Evolutionary conservation across 2,888 invertebrate species (phyloP).

Genomic region (Athalia cordata): DNA sequence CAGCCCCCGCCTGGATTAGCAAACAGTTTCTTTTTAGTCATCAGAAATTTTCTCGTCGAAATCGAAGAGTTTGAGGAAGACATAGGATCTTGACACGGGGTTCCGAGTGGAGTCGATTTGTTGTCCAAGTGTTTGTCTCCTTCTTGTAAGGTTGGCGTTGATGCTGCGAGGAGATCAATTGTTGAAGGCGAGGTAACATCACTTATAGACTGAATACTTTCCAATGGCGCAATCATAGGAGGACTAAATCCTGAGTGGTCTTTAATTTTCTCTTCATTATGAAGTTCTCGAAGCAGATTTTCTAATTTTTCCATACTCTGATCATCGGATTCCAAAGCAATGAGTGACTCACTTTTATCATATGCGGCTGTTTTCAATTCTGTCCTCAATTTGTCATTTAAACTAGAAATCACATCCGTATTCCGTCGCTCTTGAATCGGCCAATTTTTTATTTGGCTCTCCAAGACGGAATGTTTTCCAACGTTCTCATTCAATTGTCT

Average conservation of each 20-base stretch:
- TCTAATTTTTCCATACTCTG: background rate
- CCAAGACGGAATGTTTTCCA: slow-evolving; percentile 46
- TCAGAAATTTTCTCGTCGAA: background rate
- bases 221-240: background rate
- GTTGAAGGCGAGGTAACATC: background rate
- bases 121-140: background rate
- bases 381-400: background rate
- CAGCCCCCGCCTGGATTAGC: background rate
- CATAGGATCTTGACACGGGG: background rate
- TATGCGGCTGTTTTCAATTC: background rate
- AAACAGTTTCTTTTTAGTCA: background rate
- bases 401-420: background rate
- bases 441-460: slow-evolving; percentile 14
- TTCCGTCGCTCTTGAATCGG: background rate
- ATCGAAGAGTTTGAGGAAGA: background rate
- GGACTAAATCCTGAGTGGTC: background rate
- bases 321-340: background rate
- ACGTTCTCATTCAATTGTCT: slow-evolving; percentile 53
- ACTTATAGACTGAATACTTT: background rate
- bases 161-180: slow-evolving; percentile 8
- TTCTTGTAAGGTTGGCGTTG: slow-evolving; percentile 13
- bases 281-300: background rate
- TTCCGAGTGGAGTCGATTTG: background rate
- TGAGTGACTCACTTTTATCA: background rate
- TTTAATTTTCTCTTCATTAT: background rate